Conservation (phyloP, 2,797 vertebrate species). For the Menidia menidia region DNA sequence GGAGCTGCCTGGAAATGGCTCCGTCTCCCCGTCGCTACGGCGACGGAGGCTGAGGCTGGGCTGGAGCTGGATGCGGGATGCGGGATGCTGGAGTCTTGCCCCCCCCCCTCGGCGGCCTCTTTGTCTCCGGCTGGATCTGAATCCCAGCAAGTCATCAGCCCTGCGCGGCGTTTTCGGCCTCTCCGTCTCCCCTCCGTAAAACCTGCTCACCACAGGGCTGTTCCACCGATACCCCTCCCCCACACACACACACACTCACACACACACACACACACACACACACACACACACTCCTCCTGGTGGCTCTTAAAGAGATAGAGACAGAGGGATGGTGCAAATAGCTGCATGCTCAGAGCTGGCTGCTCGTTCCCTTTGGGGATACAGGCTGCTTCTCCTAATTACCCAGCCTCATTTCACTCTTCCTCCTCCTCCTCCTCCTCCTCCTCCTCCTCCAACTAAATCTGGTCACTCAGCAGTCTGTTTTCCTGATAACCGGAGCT, state of each 20-base stretch:
- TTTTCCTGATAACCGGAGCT: constrained; percentile 53
- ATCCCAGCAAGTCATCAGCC: constrained; percentile 82
- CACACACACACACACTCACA: constrained; percentile 59
- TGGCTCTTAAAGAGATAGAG: constrained; percentile 92
- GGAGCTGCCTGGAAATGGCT: no score
- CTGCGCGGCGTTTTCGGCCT: constrained; percentile 71
- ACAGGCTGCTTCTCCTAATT: constrained; percentile 75
- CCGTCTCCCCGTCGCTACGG: no score
- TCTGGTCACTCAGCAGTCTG: constrained; percentile 66
- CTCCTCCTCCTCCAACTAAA: constrained; percentile 38
- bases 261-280: constrained; percentile 42
- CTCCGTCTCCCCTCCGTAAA: constrained; percentile 77
- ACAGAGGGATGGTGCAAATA: constrained; percentile 72
- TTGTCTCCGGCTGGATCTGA: constrained; percentile 46
- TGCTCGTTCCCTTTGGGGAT: constrained; percentile 66
- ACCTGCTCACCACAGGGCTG: constrained; percentile 86
- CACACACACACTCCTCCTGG: constrained; percentile 70
- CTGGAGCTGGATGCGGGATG: no score
- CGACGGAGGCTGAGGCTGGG: no score
- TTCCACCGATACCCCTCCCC: constrained; percentile 83
- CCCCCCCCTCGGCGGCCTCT: constrained; percentile 50
- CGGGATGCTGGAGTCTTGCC: no score
- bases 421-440: constrained; percentile 33
- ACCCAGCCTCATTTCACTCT: constrained; percentile 73
- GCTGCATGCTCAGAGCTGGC: constrained; percentile 54